Base-by-base conservation (phyloP, 2,888 invertebrate genomes). In the Drosophila prostipennis region DNA sequence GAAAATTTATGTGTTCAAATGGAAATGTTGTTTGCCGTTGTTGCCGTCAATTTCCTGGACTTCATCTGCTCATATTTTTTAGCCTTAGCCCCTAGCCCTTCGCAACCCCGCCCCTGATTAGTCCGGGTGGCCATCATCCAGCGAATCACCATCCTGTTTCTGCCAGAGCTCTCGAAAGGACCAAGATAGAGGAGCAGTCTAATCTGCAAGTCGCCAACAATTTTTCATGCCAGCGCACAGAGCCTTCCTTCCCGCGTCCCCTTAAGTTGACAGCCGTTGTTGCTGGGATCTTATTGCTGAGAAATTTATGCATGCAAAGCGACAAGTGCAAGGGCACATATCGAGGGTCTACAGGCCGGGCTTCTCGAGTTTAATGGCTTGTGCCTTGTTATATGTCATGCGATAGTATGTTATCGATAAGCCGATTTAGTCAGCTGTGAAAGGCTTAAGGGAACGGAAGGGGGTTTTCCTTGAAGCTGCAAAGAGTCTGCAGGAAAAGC, bases 1-100 rank as follows among this genome's bases (percentile, higher is more conserved):
- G 80, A 83, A 84, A 84, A 86, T 84, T 80, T 84, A 86, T 84
- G 83, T 84, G 78, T 70, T 83, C 77, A 70, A 83, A 84, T 84
- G 84, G 86, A 83, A 84, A 84, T 81, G 80, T 80, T 81, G 76
- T 84, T 84, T 86, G 83, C 84, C 70, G 74, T 84, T 77, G 80
- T 73, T 77, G 76, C 55, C 74, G 78, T 72, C 80, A 85, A 84
- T 84, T 82, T 82, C 85, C 80, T 82, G 80, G 55, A 69, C 70
- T 52, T 61, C 45, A 40, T 42, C 53, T 32, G 60, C 19, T 46
- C 57, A 67, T 58, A 58, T 69, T 58, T 65, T 42, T 29, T 29
- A 29, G 29, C 29, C 29, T 29, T 29, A 29, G 29, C 37, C 34
- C 37, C 13, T 14, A 52, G 61, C 67, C 72, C 71, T 49, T 55